Evolutionary conservation across 2,113 vertebrate genomes (phyloP), one percentile per base, ranked within the genome.

Genomic region (Ochotona princeps): DNA sequence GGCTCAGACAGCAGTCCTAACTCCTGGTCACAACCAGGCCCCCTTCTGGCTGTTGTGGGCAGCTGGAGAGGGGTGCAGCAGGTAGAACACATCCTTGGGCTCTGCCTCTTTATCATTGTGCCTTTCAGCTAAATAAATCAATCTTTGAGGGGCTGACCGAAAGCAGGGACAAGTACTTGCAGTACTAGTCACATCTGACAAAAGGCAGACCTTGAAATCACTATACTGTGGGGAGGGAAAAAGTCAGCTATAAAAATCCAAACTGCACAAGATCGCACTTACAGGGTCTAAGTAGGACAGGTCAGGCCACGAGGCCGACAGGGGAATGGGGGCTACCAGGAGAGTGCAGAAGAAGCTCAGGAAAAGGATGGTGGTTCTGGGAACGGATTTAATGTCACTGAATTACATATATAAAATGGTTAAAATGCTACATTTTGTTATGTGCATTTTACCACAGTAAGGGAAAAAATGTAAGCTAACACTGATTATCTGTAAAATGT

Each of bases 401-500:
- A 73, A 82, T 2, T 76, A 5, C 79, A 85, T 7, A 32, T 44
- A 60, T 83, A 61, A 89, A 73, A 83, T 83, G 69, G 73, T 57
- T 57, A 57, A 57, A 57, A 57, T 57, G 54, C 14, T 57, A 17
- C 14, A 57, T 11, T 57, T 11, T 57, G 28, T 92, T 25, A 66
- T 12, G 28, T 21, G 12, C 66, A 66, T 83, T 51, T 89, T 83
- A n/a, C 35, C 79, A 61, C 51, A 87, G 4, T 81, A 65, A 86
- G 18, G 80, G 72, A 81, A 94, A 86, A 80, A 93, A 73, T 28
- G 79, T 66, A 65, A 80, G 90, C 25, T 80, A 80, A 87, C 8
- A 51, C 38, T 75, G 13, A 18, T 35, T 60, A 81, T 74, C 28
- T 65, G 28, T 26, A 88, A 91, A 88, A 44, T 38, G 38, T 35